phyloP scores from a whole-genome alignment of 2,888 invertebrate species.

The Piscicola geometra region DNA sequence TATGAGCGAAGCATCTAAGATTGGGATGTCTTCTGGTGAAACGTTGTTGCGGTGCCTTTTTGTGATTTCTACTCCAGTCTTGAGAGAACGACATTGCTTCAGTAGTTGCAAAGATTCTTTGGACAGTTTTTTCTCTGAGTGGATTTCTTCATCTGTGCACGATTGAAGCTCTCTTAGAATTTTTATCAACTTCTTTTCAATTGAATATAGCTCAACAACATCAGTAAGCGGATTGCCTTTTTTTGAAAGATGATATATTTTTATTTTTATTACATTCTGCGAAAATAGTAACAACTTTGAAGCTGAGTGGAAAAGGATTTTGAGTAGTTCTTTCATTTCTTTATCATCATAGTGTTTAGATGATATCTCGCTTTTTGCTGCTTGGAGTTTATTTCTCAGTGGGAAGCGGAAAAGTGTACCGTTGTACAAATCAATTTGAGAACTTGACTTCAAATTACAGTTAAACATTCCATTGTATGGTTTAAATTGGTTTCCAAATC shows the following conservation, averaged over 20 bases:
- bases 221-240: conserved; percentile 20
- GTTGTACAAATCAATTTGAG: conserved; percentile 40
- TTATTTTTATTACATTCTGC: conserved; percentile 48
- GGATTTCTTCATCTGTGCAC: conserved; percentile 13
- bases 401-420: conserved; percentile 52
- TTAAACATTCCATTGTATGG: conserved; percentile 48
- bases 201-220: conserved; percentile 39
- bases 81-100: conserved; percentile 31
- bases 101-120: background rate
- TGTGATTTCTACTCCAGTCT: conserved; percentile 20
- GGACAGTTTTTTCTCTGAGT: conserved; percentile 2
- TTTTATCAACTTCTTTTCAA: conserved; percentile 38
- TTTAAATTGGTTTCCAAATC: conserved; percentile 48
- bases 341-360: conserved; percentile 45
- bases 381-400: conserved; percentile 47
- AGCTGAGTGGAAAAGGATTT: conserved; percentile 45
- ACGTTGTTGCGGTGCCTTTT: conserved; percentile 7
- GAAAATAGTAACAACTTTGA: conserved; percentile 50
- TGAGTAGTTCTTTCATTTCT: conserved; percentile 47
- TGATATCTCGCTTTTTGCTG: conserved; percentile 48
- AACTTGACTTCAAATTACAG: conserved; percentile 44
- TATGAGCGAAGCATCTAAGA: conserved; percentile 32
- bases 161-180: conserved; percentile 39
- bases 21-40: background rate
- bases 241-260: conserved; percentile 46